Base-by-base conservation (phyloP, 2,888 invertebrate genomes). In the Drosophila buzzatii region DNA sequence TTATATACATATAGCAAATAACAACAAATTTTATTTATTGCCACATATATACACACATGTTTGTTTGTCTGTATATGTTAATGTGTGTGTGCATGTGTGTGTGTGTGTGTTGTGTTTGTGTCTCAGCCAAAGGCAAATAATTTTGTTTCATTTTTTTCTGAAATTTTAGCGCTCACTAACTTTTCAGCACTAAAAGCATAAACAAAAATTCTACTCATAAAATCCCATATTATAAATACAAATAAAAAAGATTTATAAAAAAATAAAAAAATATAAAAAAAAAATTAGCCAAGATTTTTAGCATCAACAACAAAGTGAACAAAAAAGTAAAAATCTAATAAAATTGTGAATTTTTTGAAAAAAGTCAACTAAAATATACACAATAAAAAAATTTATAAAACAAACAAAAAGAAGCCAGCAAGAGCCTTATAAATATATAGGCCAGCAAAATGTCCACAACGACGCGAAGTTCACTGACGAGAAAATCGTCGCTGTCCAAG, bases 21-120 rank as follows among this genome's bases (percentile, higher is more conserved):
- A 90, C 90, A 90, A 90, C 86, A 88, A 91, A 78, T 90, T 88
- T 86, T 86, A 88, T 88, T 88, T 91, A 88, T 88, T 91, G 73
- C 89, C 75, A 74, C 76, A 91, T 67, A 79, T 67, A 89, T 71
- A 63, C 67, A 76, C 59, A 66, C 60, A 66, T 60, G 45, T 67
- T 49, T 79, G 41, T 69, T 49, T 70, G 59, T 18, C 16, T 27
- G n/a, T 31, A 10, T 35, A 10, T 47, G 10, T 23, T 14, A 45
- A 23, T 42, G 33, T 41, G 23, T 41, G 41, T 51, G 27, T 45
- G 35, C 60, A 42, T 37, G 27, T 31, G 45, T 63, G 45, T 31
- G 45, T 63, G 37, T 57, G 52, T 62, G 49, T 37, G 51, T 56
- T 58, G 69, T 68, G 51, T 45, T 33, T 67, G 35, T 69, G 69